These are phyloP conservation scores for Heliconius himera DNA, from an alignment of 1,140 invertebrate species.

Conservation along the genomic window DNA sequence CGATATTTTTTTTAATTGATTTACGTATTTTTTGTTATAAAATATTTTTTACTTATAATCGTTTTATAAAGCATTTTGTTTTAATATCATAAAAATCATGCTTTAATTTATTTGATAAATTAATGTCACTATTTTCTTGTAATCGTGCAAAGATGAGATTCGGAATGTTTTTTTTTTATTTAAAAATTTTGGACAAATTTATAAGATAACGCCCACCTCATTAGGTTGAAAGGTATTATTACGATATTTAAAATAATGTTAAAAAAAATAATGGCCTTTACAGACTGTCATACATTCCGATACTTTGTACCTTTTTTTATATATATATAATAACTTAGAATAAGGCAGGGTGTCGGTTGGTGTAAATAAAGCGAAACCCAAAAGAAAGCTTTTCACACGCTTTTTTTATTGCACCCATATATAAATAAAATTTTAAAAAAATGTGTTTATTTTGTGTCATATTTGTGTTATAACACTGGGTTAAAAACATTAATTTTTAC, in stretches of 20 bases:
- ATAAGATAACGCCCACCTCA: background rate
- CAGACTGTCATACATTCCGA: conserved; percentile 48
- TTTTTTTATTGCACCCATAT: conserved; percentile 29
- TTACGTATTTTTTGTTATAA: background rate
- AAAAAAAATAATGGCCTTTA: background rate
- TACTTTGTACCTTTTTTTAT: conserved; percentile 33
- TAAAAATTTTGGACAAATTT: background rate
- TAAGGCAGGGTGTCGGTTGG: conserved; percentile 45
- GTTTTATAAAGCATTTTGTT: background rate
- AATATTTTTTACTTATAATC: background rate
- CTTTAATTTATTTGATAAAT: conserved; percentile 4
- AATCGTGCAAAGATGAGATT: background rate
- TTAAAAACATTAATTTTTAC: background rate
- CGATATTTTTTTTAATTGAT: background rate
- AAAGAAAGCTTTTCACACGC: conserved; percentile 30
- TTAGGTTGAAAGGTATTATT: background rate
- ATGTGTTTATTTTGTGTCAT: conserved; percentile 1
- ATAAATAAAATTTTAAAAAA: background rate
- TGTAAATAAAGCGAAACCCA: conserved; percentile 46
- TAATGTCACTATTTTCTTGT: background rate
- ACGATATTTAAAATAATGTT: background rate
- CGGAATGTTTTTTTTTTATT: background rate
- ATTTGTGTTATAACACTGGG: background rate
- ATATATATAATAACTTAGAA: conserved; percentile 18
- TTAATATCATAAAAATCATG: background rate